These are phyloP conservation scores for Holotrichia oblita DNA, from an alignment of 1,140 invertebrate species.

Conservation along the genomic window DNA sequence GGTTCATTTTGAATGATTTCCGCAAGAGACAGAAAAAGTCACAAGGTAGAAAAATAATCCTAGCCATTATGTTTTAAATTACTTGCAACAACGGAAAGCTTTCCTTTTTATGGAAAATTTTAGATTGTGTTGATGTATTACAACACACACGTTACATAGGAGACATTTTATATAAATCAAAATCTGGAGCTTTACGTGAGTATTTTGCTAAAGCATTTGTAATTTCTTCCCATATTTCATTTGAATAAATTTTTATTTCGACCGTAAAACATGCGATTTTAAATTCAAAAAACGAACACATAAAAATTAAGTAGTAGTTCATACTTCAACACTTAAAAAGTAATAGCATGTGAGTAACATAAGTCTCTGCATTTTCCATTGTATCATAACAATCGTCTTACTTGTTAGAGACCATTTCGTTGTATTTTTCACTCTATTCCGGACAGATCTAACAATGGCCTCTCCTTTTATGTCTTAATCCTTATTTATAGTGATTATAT, in stretches of 20 bases:
- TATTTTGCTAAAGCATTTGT: neutral
- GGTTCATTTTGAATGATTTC: neutral
- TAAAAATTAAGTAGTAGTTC: neutral
- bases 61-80: constrained; percentile 1
- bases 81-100: neutral
- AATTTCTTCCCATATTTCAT: neutral
- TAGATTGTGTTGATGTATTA: neutral
- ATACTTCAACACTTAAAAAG: neutral
- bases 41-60: neutral
- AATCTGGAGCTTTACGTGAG: neutral
- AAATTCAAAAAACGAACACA: neutral
- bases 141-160: neutral
- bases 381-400: neutral
- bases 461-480: neutral
- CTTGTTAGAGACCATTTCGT: constrained; percentile 11
- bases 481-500: constrained; percentile 18
- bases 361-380: neutral
- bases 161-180: constrained; percentile 18
- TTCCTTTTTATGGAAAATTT: neutral
- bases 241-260: too few relatives aligned
- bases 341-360: neutral
- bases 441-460: neutral
- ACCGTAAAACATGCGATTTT: too few relatives aligned
- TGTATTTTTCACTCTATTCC: neutral
- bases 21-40: neutral